phyloP scores from a whole-genome alignment of 30 jellyfish, hydroid and myxozoan genomes.

The Cassiopea andromeda region DNA sequence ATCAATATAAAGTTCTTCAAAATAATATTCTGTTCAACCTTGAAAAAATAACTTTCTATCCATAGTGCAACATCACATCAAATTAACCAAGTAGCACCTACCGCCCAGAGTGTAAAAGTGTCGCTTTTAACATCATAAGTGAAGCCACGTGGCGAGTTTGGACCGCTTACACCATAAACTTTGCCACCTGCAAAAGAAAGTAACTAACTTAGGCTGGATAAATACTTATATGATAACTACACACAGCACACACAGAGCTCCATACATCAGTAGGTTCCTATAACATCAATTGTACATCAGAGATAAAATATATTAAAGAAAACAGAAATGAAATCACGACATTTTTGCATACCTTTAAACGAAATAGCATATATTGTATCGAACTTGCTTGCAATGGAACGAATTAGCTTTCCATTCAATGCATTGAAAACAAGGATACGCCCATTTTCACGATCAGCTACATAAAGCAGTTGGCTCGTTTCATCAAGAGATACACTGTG shows the following conservation, averaged over 20 bases:
- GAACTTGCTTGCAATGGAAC: conserved; percentile 41
- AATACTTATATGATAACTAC: no score
- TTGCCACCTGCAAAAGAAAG: conserved; percentile 41
- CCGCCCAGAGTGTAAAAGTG: conserved; percentile 57
- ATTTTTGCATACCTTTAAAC: conserved; percentile 24
- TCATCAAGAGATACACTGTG: conserved; percentile 92
- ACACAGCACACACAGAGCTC: no score
- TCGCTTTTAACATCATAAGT: conserved; percentile 50
- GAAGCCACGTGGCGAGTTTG: conserved; percentile 49
- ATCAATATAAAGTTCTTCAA: no score
- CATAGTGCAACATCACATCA: no score
- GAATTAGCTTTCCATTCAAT: conserved; percentile 40
- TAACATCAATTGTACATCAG: no score
- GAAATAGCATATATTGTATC: conserved; percentile 89
- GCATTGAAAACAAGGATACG: conserved; percentile 85
- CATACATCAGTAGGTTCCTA: no score
- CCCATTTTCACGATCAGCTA: conserved; percentile 96
- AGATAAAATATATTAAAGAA: not conserved
- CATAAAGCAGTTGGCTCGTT: conserved; percentile 65
- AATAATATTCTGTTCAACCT: no score
- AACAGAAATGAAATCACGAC: not conserved
- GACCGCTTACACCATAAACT: conserved; percentile 83
- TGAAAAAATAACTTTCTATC: no score
- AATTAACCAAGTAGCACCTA: conserved; percentile 5
- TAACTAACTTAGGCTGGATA: no score